These are phyloP conservation scores for Noctua pronuba DNA, from an alignment of 2,888 invertebrate genomes.

Conservation along the genomic window DNA sequence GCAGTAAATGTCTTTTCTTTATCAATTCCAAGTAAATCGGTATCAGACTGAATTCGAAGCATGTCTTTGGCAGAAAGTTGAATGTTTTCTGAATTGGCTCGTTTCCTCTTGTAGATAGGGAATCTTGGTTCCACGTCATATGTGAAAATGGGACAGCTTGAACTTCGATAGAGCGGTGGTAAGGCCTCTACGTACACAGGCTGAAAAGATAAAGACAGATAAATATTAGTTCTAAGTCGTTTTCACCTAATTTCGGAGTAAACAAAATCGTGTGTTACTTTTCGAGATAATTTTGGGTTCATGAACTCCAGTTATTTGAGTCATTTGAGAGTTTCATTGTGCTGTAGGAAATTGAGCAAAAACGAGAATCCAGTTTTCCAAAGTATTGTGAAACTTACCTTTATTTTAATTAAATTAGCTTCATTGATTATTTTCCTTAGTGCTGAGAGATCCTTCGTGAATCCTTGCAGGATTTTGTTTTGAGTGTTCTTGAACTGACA, in stretches of 20 bases:
- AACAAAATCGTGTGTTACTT: slow-evolving; percentile 16
- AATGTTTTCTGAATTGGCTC: slow-evolving; percentile 92
- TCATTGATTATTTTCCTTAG: slow-evolving; percentile 94
- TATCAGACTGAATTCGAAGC: slow-evolving; percentile 94
- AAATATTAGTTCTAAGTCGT: slow-evolving; percentile 27
- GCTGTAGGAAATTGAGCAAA: not conserved
- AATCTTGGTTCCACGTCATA: slow-evolving; percentile 90
- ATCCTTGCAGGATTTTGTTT: slow-evolving; percentile 93
- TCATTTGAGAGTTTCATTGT: not conserved
- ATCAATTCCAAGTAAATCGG: slow-evolving; percentile 94
- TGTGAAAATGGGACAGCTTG: slow-evolving; percentile 94
- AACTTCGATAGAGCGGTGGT: slow-evolving; percentile 88
- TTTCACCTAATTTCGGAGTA: slow-evolving; percentile 33
- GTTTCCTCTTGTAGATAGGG: slow-evolving; percentile 87
- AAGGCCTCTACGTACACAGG: slow-evolving; percentile 94
- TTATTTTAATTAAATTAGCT: slow-evolving; percentile 95
- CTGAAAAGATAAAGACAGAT: slow-evolving; percentile 83
- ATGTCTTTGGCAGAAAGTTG: slow-evolving; percentile 85
- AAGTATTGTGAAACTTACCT: slow-evolving; percentile 87
- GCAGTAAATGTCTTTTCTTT: slow-evolving; percentile 94
- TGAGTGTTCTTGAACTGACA: slow-evolving; percentile 95
- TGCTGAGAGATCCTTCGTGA: slow-evolving; percentile 93
- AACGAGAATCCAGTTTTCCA: no score
- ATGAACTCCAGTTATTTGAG: slow-evolving; percentile 1
- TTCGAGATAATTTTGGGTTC: slow-evolving; percentile 18